Evolutionary conservation across 2,888 invertebrate species (phyloP).

Genomic region (Cheilosia vulpina): DNA sequence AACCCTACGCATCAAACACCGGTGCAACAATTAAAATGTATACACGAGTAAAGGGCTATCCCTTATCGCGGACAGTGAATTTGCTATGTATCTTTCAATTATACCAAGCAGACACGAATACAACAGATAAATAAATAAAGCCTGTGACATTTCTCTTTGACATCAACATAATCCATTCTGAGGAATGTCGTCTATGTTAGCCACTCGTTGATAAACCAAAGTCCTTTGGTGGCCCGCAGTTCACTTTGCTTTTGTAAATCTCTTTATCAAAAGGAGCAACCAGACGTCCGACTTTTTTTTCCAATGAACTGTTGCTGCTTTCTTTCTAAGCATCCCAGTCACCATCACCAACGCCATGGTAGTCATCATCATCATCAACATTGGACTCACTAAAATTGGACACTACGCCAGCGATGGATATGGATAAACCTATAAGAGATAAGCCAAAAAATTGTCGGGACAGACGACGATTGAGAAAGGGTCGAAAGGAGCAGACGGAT

Average conservation of each 20-base stretch:
- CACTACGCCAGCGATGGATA: conserved; percentile 27
- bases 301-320: conserved; percentile 55
- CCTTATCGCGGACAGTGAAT: background rate
- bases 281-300: conserved; percentile 16
- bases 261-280: conserved; percentile 36
- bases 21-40: no score
- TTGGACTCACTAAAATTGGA: conserved; percentile 25
- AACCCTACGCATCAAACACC: no score
- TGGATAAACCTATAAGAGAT: conserved; percentile 18
- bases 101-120: background rate
- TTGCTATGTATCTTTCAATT: background rate
- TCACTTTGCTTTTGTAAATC: conserved; percentile 27
- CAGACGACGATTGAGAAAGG: conserved; percentile 35
- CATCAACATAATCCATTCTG: conserved; percentile 25
- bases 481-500: conserved; percentile 23
- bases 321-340: conserved; percentile 24
- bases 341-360: background rate
- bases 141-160: conserved; percentile 29
- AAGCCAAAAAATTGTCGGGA: conserved; percentile 49
- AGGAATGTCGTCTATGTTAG: background rate
- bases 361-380: background rate
- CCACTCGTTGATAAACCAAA: conserved; percentile 21
- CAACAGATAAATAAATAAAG: conserved; percentile 3
- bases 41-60: no score
- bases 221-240: conserved; percentile 19